Conservation (phyloP, 1,140 invertebrate genomes). For the Babylonia areolata region DNA sequence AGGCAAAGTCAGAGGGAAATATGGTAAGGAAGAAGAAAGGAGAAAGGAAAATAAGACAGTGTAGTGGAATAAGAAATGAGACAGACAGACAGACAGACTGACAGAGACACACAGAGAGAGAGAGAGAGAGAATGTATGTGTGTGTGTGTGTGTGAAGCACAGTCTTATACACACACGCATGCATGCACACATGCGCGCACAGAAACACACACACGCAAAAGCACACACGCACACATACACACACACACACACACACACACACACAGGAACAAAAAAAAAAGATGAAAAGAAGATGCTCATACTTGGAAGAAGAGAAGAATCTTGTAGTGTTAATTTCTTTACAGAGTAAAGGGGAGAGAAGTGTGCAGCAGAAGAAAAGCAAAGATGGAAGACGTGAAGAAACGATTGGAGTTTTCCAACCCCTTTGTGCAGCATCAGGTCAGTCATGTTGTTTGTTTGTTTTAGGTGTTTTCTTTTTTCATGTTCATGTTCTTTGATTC, state of each 20-base stretch:
- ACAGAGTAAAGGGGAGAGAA: background rate
- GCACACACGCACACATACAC: background rate
- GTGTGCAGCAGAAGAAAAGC: background rate
- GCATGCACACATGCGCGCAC: background rate
- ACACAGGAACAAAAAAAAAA: too few species aligned
- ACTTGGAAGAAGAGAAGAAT: background rate
- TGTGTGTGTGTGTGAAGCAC: too few species aligned
- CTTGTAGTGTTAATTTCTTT: background rate
- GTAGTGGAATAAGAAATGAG: too few species aligned
- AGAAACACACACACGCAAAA: background rate
- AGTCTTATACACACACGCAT: background rate
- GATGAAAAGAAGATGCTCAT: background rate
- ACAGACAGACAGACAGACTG: too few species aligned
- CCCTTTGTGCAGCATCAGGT: conserved; percentile 46
- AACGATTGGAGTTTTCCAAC: conserved; percentile 45
- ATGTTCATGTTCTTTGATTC: background rate
- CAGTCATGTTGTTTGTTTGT: background rate
- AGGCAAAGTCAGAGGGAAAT: too few species aligned
- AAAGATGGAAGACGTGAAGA: conserved; percentile 49
- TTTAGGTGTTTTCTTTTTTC: background rate
- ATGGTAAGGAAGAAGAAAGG: too few species aligned
- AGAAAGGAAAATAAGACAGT: too few species aligned
- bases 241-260: too few species aligned
- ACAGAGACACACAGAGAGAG: too few species aligned
- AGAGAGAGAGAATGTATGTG: too few species aligned